Evolutionary conservation across 2,888 invertebrate species (phyloP).

Genomic region (Meandrusa payeni): DNA sequence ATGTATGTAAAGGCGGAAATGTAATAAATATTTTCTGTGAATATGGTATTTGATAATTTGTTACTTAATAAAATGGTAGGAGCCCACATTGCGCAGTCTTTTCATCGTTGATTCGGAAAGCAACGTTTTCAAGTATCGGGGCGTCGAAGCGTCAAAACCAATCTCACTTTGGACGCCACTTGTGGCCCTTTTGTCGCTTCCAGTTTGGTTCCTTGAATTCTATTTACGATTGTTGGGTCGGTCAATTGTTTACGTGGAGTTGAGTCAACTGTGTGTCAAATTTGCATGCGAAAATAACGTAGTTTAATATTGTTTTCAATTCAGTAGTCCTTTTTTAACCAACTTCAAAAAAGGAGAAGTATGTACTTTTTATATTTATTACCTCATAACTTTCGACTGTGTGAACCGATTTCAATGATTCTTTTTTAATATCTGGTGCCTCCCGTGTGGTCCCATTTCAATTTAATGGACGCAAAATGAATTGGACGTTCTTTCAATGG

Average conservation of each 20-base stretch:
- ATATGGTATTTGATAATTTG: slow-evolving; percentile 20
- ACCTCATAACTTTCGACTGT: no score
- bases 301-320: no score
- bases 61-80: slow-evolving; percentile 22
- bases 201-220: slow-evolving; percentile 45
- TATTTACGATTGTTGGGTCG: slow-evolving; percentile 37
- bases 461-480: no score
- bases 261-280: slow-evolving; percentile 3
- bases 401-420: no score
- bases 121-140: slow-evolving; percentile 43
- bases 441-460: no score
- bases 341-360: no score
- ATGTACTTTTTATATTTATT: no score
- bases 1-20: background rate
- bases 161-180: slow-evolving; percentile 41
- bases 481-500: background rate
- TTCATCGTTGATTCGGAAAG: slow-evolving; percentile 32
- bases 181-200: slow-evolving; percentile 41
- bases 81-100: slow-evolving; percentile 32
- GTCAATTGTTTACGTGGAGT: slow-evolving; percentile 20
- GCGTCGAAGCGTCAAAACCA: slow-evolving; percentile 56
- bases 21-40: background rate
- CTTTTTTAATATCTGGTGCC: no score
- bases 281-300: no score
- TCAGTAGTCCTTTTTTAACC: no score